Evolutionary conservation across 2,113 vertebrate species (phyloP).

Genomic region (Eubucco bourcierii): DNA sequence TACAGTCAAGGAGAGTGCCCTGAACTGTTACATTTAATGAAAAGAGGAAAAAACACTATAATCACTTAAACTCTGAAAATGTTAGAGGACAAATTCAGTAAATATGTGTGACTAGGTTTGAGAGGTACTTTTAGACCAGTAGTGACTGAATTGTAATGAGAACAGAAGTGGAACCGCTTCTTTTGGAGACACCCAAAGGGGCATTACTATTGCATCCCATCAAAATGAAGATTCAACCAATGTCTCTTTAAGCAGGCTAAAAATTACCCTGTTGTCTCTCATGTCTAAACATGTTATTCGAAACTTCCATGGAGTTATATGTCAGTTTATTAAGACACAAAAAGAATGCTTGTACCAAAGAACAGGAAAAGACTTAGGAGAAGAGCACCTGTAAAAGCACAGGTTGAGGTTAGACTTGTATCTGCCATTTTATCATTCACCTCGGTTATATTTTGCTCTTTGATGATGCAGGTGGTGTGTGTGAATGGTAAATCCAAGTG

Average conservation of each 20-base stretch:
- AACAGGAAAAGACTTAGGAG: too few relatives aligned
- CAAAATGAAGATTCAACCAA: not conserved
- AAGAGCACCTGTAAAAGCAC: too few relatives aligned
- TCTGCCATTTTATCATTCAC: too few relatives aligned
- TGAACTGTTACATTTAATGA: not conserved
- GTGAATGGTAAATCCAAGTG: not conserved
- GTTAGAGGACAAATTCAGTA: too few relatives aligned
- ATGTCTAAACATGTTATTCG: not conserved
- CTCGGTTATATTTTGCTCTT: too few relatives aligned
- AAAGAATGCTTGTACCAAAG: too few relatives aligned
- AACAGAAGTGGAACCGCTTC: too few relatives aligned
- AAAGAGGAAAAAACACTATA: not conserved
- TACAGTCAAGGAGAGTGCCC: not conserved
- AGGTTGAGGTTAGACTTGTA: too few relatives aligned
- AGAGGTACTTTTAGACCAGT: not conserved
- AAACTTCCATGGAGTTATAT: not conserved
- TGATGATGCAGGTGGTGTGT: not conserved
- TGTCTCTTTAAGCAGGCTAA: not conserved
- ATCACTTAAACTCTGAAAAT: too few relatives aligned
- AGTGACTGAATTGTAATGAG: too few relatives aligned
- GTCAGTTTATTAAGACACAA: too few relatives aligned
- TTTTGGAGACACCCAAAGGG: too few relatives aligned
- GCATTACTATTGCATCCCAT: not conserved
- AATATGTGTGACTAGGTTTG: not conserved
- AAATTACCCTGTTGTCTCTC: fast-evolving